Evolutionary conservation across 92 coral and sea anemone genomes (phyloP), one percentile per base, ranked within the genome.

Genomic region (Parazoanthus darwini): DNA sequence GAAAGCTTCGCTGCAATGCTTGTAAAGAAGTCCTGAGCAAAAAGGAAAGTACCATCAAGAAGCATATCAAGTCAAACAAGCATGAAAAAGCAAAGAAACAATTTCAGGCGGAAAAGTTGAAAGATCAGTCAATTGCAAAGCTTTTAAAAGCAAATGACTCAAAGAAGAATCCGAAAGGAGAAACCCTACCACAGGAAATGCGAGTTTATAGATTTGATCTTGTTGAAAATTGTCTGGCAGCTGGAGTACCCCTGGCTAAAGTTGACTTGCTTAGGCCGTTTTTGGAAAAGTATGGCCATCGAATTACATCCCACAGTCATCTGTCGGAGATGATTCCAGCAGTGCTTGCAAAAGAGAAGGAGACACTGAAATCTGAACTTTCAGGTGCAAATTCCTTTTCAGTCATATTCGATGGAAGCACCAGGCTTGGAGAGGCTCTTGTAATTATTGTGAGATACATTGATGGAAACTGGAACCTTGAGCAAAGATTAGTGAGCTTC

Each of bases 21-120:
- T 59, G 85, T 50, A 87, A 78, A 87, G 85, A 87, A 81, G 74
- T 78, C 51, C 72, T 87, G 48, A 46, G 73, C 68, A 76, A 87
- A 66, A 87, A 87, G 84, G 66, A 78, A 78, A 78, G 82, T 46
- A 78, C 82, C 82, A 78, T 78, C 82, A 78, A 48, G 90, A 90
- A 82, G 86, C 93, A 87, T 79, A 79, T 91, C 76, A 72, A 59
- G 67, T 90, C 89, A n/a, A 80, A 80, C 56, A 78, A 90, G 88
- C 90, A 90, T 85, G 29, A n/a, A 70, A 56, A 81, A 58, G 77
- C 90, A 37, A 91, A 86, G 88, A 88, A 88, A 25, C 80, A 50
- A 35, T 29, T 88, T 72, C 80, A 77, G 79, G 86, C 48, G 42
- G 82, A 80, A 56, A 91, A 89, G 54, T 39, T 56, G 79, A 88